Conservation (phyloP, 2,797 vertebrate species). For the Triplophysa yarkandensis region DNA sequence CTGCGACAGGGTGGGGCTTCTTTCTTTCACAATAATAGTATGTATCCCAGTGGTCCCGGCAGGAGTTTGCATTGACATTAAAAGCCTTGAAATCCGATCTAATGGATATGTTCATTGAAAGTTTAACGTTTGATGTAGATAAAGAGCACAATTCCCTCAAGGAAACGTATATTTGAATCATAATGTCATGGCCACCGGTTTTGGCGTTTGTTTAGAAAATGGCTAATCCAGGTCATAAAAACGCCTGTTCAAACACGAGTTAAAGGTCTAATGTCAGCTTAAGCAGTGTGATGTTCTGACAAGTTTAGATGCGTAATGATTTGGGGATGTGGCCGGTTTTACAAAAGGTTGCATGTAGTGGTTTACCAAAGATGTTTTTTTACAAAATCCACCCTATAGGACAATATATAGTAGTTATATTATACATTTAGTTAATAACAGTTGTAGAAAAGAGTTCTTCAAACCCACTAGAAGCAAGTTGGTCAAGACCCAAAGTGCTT, state of each 20-base stretch:
- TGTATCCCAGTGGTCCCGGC: constrained; percentile 16
- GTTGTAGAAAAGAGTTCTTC: too few relatives aligned
- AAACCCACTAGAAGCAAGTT: background rate
- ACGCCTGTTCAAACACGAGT: background rate
- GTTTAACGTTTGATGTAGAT: background rate
- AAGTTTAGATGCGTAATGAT: background rate
- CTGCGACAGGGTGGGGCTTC: constrained; percentile 40
- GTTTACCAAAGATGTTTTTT: too few relatives aligned
- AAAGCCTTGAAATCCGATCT: constrained; percentile 37
- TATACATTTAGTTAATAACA: too few relatives aligned
- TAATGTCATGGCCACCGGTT: background rate
- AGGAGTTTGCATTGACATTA: constrained; percentile 26
- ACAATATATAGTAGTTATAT: too few relatives aligned
- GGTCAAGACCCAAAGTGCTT: background rate
- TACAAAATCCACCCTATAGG: too few relatives aligned
- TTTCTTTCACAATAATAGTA: constrained; percentile 40
- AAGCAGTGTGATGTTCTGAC: too few relatives aligned
- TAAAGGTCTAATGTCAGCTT: background rate
- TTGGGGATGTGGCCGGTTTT: background rate
- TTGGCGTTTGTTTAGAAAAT: constrained; percentile 11
- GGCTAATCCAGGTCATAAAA: background rate
- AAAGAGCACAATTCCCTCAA: constrained; percentile 18
- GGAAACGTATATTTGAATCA: background rate
- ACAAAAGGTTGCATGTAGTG: background rate
- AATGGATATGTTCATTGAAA: constrained; percentile 12